Conservation (phyloP, 2,113 vertebrate species). For the Phrynosoma blainvillii region DNA sequence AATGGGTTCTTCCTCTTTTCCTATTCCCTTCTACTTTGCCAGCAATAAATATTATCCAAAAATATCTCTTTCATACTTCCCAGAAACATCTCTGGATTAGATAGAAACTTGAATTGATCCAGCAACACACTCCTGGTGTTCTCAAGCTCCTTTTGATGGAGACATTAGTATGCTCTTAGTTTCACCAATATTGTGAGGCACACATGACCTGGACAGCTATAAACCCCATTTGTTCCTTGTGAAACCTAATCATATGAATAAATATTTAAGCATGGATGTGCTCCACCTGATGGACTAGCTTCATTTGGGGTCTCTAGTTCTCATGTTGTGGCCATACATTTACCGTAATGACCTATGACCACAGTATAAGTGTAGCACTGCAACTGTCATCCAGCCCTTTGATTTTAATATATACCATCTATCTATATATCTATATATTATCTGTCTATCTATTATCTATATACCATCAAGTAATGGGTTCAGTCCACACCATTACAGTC, state of each 20-base stretch:
- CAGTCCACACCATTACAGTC: not conserved
- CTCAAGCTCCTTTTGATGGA: not conserved
- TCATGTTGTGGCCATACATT: not conserved
- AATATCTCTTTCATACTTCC: not conserved
- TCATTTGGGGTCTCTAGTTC: not conserved
- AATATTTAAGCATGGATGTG: not conserved
- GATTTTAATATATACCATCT: not conserved
- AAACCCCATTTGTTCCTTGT: not conserved
- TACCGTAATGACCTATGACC: not conserved
- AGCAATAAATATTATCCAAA: not conserved
- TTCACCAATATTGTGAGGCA: too few species aligned
- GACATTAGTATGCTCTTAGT: not conserved
- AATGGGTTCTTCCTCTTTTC: too few species aligned
- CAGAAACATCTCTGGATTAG: too few species aligned
- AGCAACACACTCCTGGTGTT: too few species aligned
- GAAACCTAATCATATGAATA: not conserved
- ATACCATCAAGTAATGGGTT: not conserved
- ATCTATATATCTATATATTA: too few species aligned
- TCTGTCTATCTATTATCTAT: too few species aligned
- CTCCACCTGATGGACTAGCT: not conserved
- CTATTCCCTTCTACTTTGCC: too few species aligned
- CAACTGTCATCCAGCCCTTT: not conserved
- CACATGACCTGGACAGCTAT: not conserved
- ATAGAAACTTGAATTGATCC: not conserved
- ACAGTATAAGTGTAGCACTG: not conserved